Evolutionary conservation across 2,797 vertebrate genomes (phyloP).

Genomic region (Phylloscopus collybita): DNA sequence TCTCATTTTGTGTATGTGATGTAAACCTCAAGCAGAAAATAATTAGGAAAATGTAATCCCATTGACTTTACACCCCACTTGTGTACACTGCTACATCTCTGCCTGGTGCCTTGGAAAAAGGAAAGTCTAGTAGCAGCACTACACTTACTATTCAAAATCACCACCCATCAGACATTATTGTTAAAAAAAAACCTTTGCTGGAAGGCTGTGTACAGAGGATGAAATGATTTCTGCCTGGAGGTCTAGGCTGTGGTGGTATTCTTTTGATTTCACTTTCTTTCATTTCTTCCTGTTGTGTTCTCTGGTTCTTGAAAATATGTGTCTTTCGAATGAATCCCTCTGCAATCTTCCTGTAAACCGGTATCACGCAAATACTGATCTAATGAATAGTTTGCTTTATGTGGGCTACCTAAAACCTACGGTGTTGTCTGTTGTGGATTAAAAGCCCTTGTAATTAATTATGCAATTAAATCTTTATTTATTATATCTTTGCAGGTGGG

Average conservation of each 20-base stretch:
- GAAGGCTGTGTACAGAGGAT: background rate
- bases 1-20: conserved; percentile 78
- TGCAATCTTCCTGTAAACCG: background rate
- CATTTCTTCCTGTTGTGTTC: background rate
- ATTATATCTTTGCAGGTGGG: conserved; percentile 56
- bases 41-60: conserved; percentile 85
- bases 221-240: background rate
- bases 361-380: background rate
- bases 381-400: background rate
- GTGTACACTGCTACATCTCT: conserved; percentile 65
- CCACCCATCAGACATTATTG: background rate
- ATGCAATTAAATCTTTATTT: conserved; percentile 57
- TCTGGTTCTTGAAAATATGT: background rate
- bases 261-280: conserved; percentile 8
- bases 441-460: conserved; percentile 59
- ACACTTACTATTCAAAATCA: conserved; percentile 1
- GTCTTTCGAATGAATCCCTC: background rate
- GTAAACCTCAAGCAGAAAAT: conserved; percentile 82
- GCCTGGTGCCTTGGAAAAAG: conserved; percentile 49
- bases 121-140: conserved; percentile 8
- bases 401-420: background rate
- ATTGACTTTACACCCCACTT: conserved; percentile 82
- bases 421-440: conserved; percentile 4
- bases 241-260: background rate
- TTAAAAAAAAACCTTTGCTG: background rate